phyloP scores from a whole-genome alignment of 2,113 vertebrate genomes.

The Phyllostomus discolor region DNA sequence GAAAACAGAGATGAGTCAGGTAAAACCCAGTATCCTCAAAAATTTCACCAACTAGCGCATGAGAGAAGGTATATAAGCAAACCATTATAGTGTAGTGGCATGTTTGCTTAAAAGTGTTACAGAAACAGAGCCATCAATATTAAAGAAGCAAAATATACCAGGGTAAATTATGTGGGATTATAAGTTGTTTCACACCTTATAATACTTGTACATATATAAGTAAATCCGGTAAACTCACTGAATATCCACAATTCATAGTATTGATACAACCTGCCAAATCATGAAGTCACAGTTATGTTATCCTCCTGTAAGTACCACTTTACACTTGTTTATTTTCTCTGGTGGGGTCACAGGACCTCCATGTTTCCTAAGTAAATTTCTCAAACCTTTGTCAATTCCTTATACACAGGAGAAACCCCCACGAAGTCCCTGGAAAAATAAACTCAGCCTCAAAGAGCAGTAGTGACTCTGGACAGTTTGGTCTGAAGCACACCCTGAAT shows the following conservation, averaged over 20 bases:
- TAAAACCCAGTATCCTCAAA: background rate
- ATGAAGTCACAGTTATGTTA: conserved; percentile 32
- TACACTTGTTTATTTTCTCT: conserved; percentile 69
- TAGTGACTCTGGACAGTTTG: background rate
- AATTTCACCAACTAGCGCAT: background rate
- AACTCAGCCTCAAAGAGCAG: conserved; percentile 35
- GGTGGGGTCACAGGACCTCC: conserved; percentile 60
- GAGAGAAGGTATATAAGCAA: background rate
- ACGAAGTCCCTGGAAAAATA: conserved; percentile 64
- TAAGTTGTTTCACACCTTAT: background rate
- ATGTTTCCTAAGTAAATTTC: conserved; percentile 68
- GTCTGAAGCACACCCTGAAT: background rate
- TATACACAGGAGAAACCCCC: conserved; percentile 59
- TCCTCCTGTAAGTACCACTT: conserved; percentile 55
- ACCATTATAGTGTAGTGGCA: background rate
- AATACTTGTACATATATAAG: too few species aligned
- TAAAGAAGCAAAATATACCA: background rate
- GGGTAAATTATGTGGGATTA: background rate
- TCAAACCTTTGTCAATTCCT: conserved; percentile 66
- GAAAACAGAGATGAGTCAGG: background rate
- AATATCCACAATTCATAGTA: background rate
- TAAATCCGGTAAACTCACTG: background rate
- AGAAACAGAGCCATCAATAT: background rate
- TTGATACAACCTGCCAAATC: background rate
- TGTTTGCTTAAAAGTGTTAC: background rate